Conservation (phyloP, 2,797 vertebrate genomes). For the Tarsius wallacei region DNA sequence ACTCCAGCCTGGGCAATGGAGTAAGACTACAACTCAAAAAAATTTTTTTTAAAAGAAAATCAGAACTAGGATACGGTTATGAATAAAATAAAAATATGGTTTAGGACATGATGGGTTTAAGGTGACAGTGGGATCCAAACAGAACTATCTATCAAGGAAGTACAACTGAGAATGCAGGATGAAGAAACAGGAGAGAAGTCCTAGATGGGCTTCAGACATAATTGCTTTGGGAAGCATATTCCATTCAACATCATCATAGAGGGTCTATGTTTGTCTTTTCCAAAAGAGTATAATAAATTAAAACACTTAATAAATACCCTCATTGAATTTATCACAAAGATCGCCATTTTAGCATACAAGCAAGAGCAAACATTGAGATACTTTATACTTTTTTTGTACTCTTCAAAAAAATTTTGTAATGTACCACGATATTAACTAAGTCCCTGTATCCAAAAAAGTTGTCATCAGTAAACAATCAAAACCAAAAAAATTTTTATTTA, state of each 20-base stretch:
- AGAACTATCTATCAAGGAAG: neutral
- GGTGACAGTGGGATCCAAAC: neutral
- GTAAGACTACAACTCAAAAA: no score
- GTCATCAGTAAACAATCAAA: neutral
- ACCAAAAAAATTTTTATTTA: neutral
- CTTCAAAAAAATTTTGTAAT: neutral
- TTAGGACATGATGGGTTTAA: slow-evolving; percentile 24
- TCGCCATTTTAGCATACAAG: neutral
- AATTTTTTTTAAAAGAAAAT: neutral
- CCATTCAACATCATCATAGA: neutral
- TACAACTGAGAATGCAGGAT: neutral
- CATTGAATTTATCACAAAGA: neutral
- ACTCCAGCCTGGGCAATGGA: no score
- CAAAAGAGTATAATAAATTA: neutral
- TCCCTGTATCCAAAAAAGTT: neutral
- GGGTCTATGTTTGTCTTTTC: neutral
- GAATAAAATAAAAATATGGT: neutral
- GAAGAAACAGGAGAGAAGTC: neutral
- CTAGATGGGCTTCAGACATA: neutral
- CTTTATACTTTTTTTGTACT: neutral
- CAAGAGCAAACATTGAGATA: neutral
- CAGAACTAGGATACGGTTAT: neutral
- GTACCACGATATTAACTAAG: neutral
- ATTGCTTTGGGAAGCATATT: neutral
- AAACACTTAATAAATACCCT: slow-evolving; percentile 29